Evolutionary conservation across 2,888 invertebrate species (phyloP), one percentile per base, ranked within the genome.

Genomic region (Perdita meconis): DNA sequence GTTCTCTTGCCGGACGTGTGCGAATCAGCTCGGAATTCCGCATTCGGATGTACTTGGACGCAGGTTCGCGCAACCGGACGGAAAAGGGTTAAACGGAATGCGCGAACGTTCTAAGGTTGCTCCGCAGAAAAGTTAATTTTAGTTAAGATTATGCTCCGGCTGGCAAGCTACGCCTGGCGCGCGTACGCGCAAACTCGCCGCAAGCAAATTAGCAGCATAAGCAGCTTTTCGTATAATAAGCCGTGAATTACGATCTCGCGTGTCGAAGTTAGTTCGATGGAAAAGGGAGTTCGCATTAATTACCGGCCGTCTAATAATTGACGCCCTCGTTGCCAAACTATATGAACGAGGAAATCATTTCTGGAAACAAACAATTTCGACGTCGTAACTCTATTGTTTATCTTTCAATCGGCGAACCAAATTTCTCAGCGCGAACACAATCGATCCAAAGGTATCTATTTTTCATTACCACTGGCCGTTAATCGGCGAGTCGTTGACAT

Each of bases 251-350:
- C 44, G 57, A 40, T 38, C 10, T n/a, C 38, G 38, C 16, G 22
- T 26, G 44, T 12, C 57, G 13, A 26, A 56, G 59, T 16, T 22
- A 34, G 24, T 30, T 61, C 40, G 40, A 26, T 16, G 42, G 22
- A 22, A 34, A 26, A 16, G 16, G 6, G 22, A 30, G 13, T 19
- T 60, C n/a, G 24, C 50, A 61, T 34, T 79, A 79, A 79, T 81
- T 72, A 79, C 65, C 57, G 56, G 55, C 19, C 38, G 51, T 26
- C 51, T 68, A 78, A n/a, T n/a, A n/a, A 80, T 74, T 71, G 74
- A 78, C 60, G 67, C 61, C 44, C 26, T 26, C 47, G 38, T 55
- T 64, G 53, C 70, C 71, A 56, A 78, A 78, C 68, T 78, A 64
- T 60, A 51, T 63, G 26, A 12, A 19, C 42, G 40, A 69, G 47